Conservation (phyloP, 2,113 vertebrate species). For the Apteryx owenii region DNA sequence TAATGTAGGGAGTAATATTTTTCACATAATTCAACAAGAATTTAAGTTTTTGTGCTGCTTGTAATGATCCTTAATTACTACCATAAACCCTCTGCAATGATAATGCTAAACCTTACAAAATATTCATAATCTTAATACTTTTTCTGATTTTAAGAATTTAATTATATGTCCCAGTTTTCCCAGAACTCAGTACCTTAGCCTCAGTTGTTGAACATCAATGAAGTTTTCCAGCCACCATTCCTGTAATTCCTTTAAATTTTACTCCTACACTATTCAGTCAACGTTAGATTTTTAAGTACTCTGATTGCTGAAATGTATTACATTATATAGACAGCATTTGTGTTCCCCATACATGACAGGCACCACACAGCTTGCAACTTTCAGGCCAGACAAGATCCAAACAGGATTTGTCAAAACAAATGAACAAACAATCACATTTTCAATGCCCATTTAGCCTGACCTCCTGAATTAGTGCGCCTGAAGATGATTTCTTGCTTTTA, state of each 20-base stretch:
- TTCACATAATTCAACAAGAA: background rate
- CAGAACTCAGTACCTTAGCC: background rate
- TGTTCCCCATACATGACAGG: background rate
- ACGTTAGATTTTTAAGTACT: background rate
- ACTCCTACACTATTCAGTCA: background rate
- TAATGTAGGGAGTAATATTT: background rate
- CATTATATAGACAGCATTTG: background rate
- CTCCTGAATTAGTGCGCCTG: background rate
- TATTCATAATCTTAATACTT: background rate
- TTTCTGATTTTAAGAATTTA: background rate
- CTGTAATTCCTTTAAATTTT: background rate
- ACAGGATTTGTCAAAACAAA: background rate
- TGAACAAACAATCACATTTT: background rate
- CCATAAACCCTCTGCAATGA: background rate
- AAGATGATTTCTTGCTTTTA: background rate
- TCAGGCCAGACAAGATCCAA: background rate
- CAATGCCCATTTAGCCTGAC: background rate
- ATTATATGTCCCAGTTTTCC: background rate
- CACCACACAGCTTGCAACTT: background rate
- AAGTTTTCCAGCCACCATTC: background rate
- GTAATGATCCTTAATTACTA: background rate
- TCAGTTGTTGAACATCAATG: background rate
- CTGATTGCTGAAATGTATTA: background rate
- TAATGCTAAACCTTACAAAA: background rate
- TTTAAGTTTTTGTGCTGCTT: background rate